A percentile compares a stretch with the other conserved stretches of the same genome.
These are phyloP conservation scores for Chascanopsetta lugubris DNA, from an alignment of 2,113 vertebrate genomes.

Conservation along the genomic window DNA sequence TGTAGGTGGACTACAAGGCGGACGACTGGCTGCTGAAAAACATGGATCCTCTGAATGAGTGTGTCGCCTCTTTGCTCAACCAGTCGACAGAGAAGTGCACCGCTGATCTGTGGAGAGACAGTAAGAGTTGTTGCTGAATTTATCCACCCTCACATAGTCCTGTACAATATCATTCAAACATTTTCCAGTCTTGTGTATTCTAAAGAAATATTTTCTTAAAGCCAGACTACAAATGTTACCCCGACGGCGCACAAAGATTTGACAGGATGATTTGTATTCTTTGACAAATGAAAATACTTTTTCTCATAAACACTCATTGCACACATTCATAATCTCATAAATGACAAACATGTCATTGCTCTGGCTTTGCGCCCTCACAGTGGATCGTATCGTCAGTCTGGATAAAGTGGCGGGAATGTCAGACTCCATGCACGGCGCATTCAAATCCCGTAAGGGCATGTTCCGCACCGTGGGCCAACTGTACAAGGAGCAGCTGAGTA, in stretches of 20 bases:
- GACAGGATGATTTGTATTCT: not conserved
- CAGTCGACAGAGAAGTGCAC: constrained; percentile 96
- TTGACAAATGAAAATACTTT: not conserved
- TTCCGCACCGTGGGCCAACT: constrained; percentile 97
- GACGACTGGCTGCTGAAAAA: constrained; percentile 98
- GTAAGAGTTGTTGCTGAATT: constrained; percentile 76
- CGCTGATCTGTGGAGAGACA: constrained; percentile 95
- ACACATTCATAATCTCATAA: too few relatives aligned
- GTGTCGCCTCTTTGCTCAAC: constrained; percentile 92
- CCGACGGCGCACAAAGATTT: too few relatives aligned
- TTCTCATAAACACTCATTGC: not conserved
- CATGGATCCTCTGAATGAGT: constrained; percentile 98
- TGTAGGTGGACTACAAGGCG: constrained; percentile 97
- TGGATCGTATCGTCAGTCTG: constrained; percentile 95
- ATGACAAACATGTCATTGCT: not conserved
- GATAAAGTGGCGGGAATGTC: constrained; percentile 98
- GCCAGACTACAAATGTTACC: not conserved
- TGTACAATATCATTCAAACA: too few relatives aligned
- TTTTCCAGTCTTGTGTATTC: too few relatives aligned
- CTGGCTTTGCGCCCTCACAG: constrained; percentile 72
- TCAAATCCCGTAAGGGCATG: constrained; percentile 97
- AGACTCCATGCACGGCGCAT: constrained; percentile 87
- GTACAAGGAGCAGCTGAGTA: constrained; percentile 96
- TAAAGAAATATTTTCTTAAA: too few relatives aligned
- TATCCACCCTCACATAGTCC: not conserved